phyloP scores from a whole-genome alignment of 2,888 invertebrate genomes.

The Lordiphosa andalusiaca region DNA sequence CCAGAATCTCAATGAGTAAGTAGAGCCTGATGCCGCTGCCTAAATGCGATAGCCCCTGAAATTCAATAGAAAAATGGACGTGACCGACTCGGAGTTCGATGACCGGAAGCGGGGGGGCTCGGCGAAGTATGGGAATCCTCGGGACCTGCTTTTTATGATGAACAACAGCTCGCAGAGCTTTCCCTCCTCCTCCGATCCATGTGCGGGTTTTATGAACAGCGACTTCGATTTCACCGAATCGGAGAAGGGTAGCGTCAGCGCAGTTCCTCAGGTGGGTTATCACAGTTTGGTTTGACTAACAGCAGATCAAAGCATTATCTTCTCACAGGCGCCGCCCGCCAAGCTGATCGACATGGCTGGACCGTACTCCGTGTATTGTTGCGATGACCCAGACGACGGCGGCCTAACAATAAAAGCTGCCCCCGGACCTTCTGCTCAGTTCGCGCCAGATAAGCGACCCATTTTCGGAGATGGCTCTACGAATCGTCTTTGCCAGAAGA shows the following conservation, averaged over 20 bases:
- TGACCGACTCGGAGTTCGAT: slow-evolving; percentile 13
- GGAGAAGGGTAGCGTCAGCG: not conserved
- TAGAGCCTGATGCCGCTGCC: slow-evolving; percentile 33
- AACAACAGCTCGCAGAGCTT: slow-evolving; percentile 4
- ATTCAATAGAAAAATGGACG: slow-evolving; percentile 46
- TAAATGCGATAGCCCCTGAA: slow-evolving; percentile 37
- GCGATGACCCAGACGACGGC: not conserved
- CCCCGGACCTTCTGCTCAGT: slow-evolving; percentile 35
- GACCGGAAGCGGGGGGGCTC: not conserved
- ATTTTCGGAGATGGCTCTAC: slow-evolving; percentile 42
- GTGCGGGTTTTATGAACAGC: slow-evolving; percentile 29
- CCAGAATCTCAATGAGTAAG: slow-evolving; percentile 47
- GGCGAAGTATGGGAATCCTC: slow-evolving; percentile 15
- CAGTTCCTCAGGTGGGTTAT: not conserved
- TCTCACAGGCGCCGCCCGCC: not conserved
- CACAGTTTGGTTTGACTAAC: too few species aligned
- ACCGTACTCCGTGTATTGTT: slow-evolving; percentile 41
- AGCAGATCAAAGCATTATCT: too few species aligned
- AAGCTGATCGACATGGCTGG: slow-evolving; percentile 48
- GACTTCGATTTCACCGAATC: slow-evolving; percentile 5
- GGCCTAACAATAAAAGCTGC: slow-evolving; percentile 27
- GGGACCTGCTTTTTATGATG: slow-evolving; percentile 5
- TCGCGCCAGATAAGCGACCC: slow-evolving; percentile 12
- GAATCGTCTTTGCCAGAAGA: slow-evolving; percentile 35
- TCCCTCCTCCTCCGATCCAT: slow-evolving; percentile 45